Conservation (phyloP, 2,797 vertebrate genomes). For the Nannoperca australis region DNA sequence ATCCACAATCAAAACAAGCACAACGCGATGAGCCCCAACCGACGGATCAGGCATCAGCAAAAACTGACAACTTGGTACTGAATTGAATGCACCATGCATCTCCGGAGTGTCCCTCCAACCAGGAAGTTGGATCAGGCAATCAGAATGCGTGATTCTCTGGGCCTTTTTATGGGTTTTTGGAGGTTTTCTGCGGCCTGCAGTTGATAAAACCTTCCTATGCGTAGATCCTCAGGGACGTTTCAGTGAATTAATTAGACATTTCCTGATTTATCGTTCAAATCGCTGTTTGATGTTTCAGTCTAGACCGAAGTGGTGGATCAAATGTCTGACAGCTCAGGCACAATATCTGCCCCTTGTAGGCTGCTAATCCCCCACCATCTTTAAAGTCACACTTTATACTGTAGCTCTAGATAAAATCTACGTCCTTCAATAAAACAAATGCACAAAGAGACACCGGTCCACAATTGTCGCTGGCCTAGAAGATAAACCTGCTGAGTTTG, state of each 20-base stretch:
- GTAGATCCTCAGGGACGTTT: neutral
- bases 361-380: too few species aligned
- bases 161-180: neutral
- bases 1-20: neutral
- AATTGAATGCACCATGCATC: neutral
- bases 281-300: too few species aligned
- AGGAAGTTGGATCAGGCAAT: neutral
- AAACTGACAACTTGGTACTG: neutral
- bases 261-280: neutral
- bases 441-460: too few species aligned
- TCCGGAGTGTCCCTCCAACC: neutral
- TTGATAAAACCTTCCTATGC: neutral
- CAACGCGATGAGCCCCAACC: neutral
- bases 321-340: neutral
- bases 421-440: neutral
- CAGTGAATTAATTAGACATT: too few species aligned
- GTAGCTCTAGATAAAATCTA: neutral
- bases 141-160: too few species aligned
- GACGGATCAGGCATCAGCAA: neutral
- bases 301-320: too few species aligned
- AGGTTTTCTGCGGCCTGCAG: neutral
- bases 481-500: conserved; percentile 20
- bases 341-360: neutral
- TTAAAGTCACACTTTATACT: neutral
- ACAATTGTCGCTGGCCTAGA: neutral